A percentile compares a stretch with the other conserved stretches of the same genome.
Conservation (phyloP, 2,888 invertebrate genomes). For the Epistrophe grossulariae region DNA sequence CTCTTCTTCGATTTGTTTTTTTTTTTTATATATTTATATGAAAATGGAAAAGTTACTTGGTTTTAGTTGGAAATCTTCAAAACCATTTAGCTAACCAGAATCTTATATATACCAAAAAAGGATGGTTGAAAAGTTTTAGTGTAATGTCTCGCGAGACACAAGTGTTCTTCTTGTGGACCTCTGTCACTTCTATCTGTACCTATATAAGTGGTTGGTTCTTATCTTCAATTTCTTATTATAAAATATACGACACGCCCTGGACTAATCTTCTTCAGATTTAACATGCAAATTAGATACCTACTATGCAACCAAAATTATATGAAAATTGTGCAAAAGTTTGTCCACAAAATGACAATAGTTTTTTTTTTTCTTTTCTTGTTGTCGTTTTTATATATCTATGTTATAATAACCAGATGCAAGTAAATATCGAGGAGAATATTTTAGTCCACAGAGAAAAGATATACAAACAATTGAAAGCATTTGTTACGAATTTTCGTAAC, state of each 20-base stretch:
- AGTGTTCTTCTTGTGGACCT: conserved; percentile 44
- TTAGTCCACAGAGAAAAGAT: conserved; percentile 18
- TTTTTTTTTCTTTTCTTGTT: neutral
- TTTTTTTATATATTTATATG: neutral
- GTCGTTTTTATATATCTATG: neutral
- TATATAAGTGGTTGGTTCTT: conserved; percentile 30
- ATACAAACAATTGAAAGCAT: conserved; percentile 60
- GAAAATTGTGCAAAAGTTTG: conserved; percentile 68
- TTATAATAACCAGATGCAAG: conserved; percentile 58
- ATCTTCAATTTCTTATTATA: conserved; percentile 48
- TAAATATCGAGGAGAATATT: conserved; percentile 17
- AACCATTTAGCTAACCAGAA: conserved; percentile 47
- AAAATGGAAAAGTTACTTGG: conserved; percentile 19
- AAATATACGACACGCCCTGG: conserved; percentile 39
- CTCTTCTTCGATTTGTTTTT: conserved; percentile 32
- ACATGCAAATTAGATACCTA: conserved; percentile 69
- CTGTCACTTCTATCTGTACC: neutral
- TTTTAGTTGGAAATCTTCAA: conserved; percentile 52
- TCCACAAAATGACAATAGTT: conserved; percentile 53
- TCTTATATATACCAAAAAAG: neutral
- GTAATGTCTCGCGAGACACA: conserved; percentile 55
- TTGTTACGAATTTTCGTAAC: conserved; percentile 37
- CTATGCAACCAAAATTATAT: conserved; percentile 68
- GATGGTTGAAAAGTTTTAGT: conserved; percentile 38
- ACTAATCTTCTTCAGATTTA: conserved; percentile 52